Percentiles rank a stretch among this genome's conserved stretches.
Conservation (phyloP, 2,888 invertebrate genomes). For the Eugnorisma glareosa region DNA sequence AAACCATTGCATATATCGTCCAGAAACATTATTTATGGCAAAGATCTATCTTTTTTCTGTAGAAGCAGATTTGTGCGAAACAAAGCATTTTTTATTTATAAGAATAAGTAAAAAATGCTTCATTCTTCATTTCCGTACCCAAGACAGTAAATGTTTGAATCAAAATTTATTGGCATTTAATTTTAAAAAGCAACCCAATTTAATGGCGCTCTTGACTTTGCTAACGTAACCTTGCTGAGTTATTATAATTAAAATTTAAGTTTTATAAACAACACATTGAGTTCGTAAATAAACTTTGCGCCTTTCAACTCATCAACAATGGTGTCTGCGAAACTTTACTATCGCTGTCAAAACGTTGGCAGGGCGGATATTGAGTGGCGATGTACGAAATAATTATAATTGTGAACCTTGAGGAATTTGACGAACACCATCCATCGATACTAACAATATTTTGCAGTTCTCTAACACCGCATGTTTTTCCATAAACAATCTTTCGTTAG, state of each 20-base stretch:
- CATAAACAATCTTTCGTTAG: conserved; percentile 29
- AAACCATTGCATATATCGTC: neutral
- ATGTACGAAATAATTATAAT: conserved; percentile 50
- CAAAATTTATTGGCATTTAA: conserved; percentile 50
- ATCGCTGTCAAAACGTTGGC: conserved; percentile 58
- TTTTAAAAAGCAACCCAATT: conserved; percentile 59
- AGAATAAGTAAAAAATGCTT: too few relatives aligned
- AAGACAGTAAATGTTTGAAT: conserved; percentile 40
- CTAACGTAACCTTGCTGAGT: conserved; percentile 65
- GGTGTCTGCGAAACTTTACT: conserved; percentile 62
- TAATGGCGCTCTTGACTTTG: conserved; percentile 72
- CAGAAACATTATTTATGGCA: conserved; percentile 32
- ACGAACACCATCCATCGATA: conserved; percentile 33
- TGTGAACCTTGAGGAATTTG: conserved; percentile 40
- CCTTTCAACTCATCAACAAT: conserved; percentile 60
- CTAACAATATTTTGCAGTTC: conserved; percentile 37
- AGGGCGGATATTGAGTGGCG: conserved; percentile 45
- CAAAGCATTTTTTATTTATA: conserved; percentile 22
- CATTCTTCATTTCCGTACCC: conserved; percentile 21
- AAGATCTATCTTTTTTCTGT: conserved; percentile 26
- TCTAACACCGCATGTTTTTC: conserved; percentile 29
- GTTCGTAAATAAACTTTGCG: conserved; percentile 61
- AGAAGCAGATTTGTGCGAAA: conserved; percentile 25
- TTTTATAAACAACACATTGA: conserved; percentile 65
- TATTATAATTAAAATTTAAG: conserved; percentile 67